phyloP scores from a whole-genome alignment of 2,797 vertebrate species.

The Coluber constrictor region DNA sequence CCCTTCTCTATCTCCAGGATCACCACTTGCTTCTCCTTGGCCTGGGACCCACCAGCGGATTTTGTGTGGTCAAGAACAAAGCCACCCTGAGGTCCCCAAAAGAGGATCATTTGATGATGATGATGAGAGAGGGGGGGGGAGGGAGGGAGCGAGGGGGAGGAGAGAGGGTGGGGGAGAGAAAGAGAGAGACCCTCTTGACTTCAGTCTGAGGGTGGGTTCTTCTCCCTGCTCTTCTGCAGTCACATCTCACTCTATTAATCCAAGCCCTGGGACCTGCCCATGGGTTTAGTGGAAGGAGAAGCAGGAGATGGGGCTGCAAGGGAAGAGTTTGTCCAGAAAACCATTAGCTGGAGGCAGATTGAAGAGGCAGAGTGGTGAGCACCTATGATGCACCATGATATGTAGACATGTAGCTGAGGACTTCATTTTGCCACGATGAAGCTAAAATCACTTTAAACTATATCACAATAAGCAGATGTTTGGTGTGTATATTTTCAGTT shows the following conservation, averaged over 20 bases:
- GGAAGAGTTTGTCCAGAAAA: not conserved
- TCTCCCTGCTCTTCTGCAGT: not conserved
- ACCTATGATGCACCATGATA: not conserved
- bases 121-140: no score
- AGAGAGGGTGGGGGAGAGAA: no score
- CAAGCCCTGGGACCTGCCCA: not conserved
- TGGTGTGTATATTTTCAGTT: not conserved
- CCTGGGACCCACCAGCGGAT: not conserved
- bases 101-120: not conserved
- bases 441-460: not conserved
- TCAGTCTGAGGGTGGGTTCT: no score
- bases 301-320: no score
- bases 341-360: not conserved
- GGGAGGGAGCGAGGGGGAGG: no score
- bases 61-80: no score
- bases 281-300: no score
- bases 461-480: not conserved
- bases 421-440: not conserved
- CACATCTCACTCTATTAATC: not conserved
- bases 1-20: not conserved
- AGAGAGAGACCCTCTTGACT: no score
- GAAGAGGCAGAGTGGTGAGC: not conserved
- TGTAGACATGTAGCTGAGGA: no score
- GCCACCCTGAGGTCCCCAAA: not conserved
- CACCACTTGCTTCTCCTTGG: not conserved